Conservation (phyloP, 1,140 invertebrate species). For the Calosoma granatense region DNA sequence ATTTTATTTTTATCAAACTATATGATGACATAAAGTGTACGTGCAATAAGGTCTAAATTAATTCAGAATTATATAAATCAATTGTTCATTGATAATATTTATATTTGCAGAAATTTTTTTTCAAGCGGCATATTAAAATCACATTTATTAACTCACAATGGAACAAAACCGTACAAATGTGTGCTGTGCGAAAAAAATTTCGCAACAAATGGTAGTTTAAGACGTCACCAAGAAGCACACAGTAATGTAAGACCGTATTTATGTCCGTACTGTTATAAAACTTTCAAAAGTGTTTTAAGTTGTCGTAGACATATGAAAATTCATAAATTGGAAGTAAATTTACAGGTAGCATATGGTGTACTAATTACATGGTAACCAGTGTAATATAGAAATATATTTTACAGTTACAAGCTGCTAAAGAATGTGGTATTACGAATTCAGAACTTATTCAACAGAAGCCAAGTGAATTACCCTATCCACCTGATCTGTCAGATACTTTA, state of each 20-base stretch:
- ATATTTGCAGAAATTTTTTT: background rate
- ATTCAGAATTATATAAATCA: background rate
- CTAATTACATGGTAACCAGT: no score
- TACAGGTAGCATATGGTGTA: no score
- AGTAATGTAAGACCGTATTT: constrained; percentile 25
- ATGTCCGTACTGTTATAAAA: constrained; percentile 60
- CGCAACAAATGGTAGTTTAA: constrained; percentile 37
- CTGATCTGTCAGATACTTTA: background rate
- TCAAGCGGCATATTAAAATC: constrained; percentile 27
- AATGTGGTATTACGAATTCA: background rate
- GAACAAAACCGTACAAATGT: constrained; percentile 42
- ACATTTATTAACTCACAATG: constrained; percentile 43
- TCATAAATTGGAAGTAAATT: constrained; percentile 46
- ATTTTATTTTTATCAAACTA: constrained; percentile 7
- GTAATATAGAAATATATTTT: no score
- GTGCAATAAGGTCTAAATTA: no score
- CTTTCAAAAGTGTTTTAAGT: constrained; percentile 55
- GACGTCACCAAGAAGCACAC: constrained; percentile 38
- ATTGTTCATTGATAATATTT: background rate
- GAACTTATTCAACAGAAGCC: background rate
- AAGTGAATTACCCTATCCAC: background rate
- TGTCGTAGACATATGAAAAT: constrained; percentile 63
- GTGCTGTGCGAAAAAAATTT: constrained; percentile 44
- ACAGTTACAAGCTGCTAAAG: background rate
- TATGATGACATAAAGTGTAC: no score